Conservation (phyloP, 1,140 invertebrate species). For the Caenorhabditis tropicalis region DNA sequence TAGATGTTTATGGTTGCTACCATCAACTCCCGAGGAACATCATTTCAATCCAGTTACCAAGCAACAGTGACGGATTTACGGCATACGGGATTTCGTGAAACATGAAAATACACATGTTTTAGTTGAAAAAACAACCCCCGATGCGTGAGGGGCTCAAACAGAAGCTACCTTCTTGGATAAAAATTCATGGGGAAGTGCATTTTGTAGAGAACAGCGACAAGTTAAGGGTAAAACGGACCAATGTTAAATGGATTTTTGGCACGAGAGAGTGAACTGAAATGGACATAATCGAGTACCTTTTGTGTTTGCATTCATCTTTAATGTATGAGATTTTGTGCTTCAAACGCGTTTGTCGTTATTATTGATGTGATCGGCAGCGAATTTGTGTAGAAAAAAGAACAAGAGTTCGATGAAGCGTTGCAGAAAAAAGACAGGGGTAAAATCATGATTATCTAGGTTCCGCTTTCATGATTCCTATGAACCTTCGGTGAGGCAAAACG, state of each 20-base stretch:
- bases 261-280: constrained; percentile 41
- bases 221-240: not conserved
- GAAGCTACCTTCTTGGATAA: not conserved
- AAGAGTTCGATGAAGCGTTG: not conserved
- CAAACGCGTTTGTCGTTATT: not conserved
- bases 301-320: constrained; percentile 42
- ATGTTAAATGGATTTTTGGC: constrained; percentile 24
- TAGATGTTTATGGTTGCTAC: too few species aligned
- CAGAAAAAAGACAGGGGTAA: not conserved
- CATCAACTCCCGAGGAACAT: not conserved
- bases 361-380: constrained; percentile 5
- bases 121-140: too few species aligned
- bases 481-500: not conserved
- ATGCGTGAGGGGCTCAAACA: too few species aligned
- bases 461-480: not conserved
- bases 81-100: not conserved
- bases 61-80: not conserved
- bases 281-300: constrained; percentile 43
- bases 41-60: not conserved
- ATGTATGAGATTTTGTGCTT: constrained; percentile 37
- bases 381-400: not conserved
- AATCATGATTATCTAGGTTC: not conserved
- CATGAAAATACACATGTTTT: not conserved
- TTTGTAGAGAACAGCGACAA: not conserved
- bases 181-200: constrained; percentile 28